Percentiles rank a stretch among this genome's conserved stretches.
Conservation (phyloP, 2,113 vertebrate genomes). For the Butorides virescens region DNA sequence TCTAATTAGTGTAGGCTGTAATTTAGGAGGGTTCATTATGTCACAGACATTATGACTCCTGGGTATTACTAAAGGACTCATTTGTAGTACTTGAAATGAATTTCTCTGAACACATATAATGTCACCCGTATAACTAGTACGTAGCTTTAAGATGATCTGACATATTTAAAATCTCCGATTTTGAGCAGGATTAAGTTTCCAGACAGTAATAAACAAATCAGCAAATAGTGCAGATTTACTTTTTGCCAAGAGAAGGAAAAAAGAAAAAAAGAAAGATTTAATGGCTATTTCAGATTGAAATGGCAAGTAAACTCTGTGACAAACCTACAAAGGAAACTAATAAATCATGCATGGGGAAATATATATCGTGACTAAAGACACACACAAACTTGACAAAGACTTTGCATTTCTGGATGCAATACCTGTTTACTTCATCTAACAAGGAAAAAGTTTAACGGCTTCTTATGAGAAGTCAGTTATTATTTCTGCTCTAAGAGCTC, state of each 20-base stretch:
- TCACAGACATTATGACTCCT: constrained; percentile 77
- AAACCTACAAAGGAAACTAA: constrained; percentile 6
- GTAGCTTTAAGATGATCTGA: constrained; percentile 27
- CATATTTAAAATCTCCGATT: constrained; percentile 8
- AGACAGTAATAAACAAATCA: constrained; percentile 65
- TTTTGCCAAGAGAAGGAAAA: background rate
- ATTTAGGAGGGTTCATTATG: constrained; percentile 81
- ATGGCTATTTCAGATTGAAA: constrained; percentile 28
- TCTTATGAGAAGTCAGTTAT: background rate
- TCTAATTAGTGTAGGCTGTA: constrained; percentile 79
- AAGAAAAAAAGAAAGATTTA: background rate
- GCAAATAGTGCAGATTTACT: constrained; percentile 39
- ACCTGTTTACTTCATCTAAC: constrained; percentile 18
- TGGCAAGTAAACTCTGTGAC: background rate
- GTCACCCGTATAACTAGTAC: background rate
- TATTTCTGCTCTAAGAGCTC: constrained; percentile 8
- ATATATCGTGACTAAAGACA: background rate
- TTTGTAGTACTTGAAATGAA: constrained; percentile 74
- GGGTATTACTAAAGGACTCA: constrained; percentile 76
- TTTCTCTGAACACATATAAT: constrained; percentile 65
- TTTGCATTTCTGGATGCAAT: background rate
- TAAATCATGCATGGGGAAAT: constrained; percentile 31
- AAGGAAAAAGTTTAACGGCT: background rate
- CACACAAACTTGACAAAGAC: background rate
- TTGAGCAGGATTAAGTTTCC: constrained; percentile 17